Evolutionary conservation across 2,888 invertebrate genomes (phyloP), one percentile per base, ranked within the genome.

Genomic region (Rhamphomyia laevipes): DNA sequence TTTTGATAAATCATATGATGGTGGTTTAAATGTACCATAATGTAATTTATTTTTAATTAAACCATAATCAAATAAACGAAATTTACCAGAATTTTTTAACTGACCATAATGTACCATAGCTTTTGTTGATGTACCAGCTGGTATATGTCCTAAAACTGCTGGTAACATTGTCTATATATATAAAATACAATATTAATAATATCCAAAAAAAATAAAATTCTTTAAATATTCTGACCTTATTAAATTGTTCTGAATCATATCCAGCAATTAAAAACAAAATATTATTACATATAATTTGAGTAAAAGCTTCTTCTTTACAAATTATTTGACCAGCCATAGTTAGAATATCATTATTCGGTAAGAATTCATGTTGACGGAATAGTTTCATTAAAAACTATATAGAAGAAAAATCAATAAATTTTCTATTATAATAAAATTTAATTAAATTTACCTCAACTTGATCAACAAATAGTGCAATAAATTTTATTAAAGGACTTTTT

Each of bases 31-130:
- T 15, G 62, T 62, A 3, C 76, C 74, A 57, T 81, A 81, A 9
- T 53, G 60, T 48, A 59, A 55, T 31, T 70, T 57, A 60, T 81
- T 81, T 37, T 57, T 58, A 4, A 63, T 51, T 1, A 67, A 23
- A 17, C 77, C 77, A 53, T 70, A 65, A 59, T 77, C 74, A 57
- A 73, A 77, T 48, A 74, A 71, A 23, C 73, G 66, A 63, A 76
- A 76, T 12, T 61, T 56, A 21, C 65, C 65, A 15, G 69, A 71
- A 10, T 59, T 56, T 15, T 78, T 71, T 40, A 74, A 73, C 68
- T 86, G 85, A 1, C 72, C 78, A 60, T 76, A 86, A 64, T 86
- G 86, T 2, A 76, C 66, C 0, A 84, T 59, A 60, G 84, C 82
- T 57, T 75, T 74, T 1, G 75, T 73, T 1, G 83, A 74, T 1